Evolutionary conservation across 2,888 invertebrate species (phyloP).

Genomic region (Pediacus dermestoides): DNA sequence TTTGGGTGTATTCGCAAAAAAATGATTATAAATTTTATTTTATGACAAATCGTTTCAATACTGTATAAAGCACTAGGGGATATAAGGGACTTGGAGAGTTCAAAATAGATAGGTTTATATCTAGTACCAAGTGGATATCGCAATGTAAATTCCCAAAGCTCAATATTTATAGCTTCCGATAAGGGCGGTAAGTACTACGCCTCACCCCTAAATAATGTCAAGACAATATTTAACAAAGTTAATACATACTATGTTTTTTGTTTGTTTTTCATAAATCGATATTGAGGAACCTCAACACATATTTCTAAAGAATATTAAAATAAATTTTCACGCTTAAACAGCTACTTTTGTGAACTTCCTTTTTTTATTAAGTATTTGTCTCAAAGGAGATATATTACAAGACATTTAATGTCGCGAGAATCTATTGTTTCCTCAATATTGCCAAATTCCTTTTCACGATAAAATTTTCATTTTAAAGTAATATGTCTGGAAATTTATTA

Average conservation of each 20-base stretch:
- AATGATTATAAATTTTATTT: too few species aligned
- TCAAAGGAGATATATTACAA: too few species aligned
- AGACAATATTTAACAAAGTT: slow-evolving; percentile 30
- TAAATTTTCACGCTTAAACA: too few species aligned
- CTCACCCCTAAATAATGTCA: slow-evolving; percentile 29
- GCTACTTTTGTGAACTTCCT: too few species aligned
- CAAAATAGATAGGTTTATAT: slow-evolving; percentile 39
- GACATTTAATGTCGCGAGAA: too few species aligned
- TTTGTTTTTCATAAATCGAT: too few species aligned
- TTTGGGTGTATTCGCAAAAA: too few species aligned
- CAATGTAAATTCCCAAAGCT: slow-evolving; percentile 42
- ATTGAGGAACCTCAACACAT: too few species aligned
- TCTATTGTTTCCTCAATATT: slow-evolving; percentile 2
- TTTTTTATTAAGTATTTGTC: too few species aligned
- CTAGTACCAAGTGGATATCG: slow-evolving; percentile 41
- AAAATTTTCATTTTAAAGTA: slow-evolving; percentile 3
- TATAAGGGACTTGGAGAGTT: slow-evolving; percentile 33
- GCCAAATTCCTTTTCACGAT: slow-evolving; percentile 1
- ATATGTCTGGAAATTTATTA: too few species aligned
- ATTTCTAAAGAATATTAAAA: too few species aligned
- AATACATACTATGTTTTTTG: too few species aligned
- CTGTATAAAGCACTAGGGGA: slow-evolving; percentile 20
- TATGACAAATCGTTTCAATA: slow-evolving; percentile 27
- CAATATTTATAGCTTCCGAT: slow-evolving; percentile 38
- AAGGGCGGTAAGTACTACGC: slow-evolving; percentile 33